Evolutionary conservation across 92 coral and sea anemone species (phyloP), one percentile per base, ranked within the genome.

Genomic region (Zoanthus sociatus): DNA sequence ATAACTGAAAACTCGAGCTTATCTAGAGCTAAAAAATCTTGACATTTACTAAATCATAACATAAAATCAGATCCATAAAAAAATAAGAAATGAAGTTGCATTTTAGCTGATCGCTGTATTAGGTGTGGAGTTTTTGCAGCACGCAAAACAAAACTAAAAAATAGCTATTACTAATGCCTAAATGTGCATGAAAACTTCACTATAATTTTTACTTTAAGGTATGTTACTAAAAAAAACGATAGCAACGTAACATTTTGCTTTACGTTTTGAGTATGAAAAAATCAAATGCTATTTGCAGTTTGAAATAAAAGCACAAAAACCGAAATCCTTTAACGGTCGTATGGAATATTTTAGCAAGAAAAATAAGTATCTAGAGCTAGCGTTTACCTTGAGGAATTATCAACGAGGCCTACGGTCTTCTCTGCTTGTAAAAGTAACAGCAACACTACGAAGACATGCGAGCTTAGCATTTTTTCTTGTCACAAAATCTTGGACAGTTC

Each of bases 401-500:
- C 74, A 9, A 26, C 74, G 31, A 31, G 16, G 12, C 45, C 46
- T 64, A 1, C 46, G 45, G 33, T 1, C 7, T 63, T 26, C 70
- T 47, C 6, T 63, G 55, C 42, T 9, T 12, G 15, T 45, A 69
- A 33, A 26, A 69, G 15, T 8, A 69, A 7, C 47, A 69, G 64
- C 0, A 26, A 76, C 51, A 66, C 31, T 76, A 21, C 37, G 42
- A 81, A 21, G 45, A 31, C 45, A 13, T 81, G 75, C 2, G 26
- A 7, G 45, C 50, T 15, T 58, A 68, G 51, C 75, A 81, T 64
- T 46, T 45, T 30, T 69, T 26, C 4, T 46, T 66, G n/a, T 46
- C 73, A 68, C 14, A 12, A 66, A 81, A 30, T 21, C 12, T 66
- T 26, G n/a, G 74, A 67, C 58, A 47, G 85, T 81, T 47, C 74